Conservation (phyloP, 2,888 invertebrate species). For the Drosophila meridiana region DNA sequence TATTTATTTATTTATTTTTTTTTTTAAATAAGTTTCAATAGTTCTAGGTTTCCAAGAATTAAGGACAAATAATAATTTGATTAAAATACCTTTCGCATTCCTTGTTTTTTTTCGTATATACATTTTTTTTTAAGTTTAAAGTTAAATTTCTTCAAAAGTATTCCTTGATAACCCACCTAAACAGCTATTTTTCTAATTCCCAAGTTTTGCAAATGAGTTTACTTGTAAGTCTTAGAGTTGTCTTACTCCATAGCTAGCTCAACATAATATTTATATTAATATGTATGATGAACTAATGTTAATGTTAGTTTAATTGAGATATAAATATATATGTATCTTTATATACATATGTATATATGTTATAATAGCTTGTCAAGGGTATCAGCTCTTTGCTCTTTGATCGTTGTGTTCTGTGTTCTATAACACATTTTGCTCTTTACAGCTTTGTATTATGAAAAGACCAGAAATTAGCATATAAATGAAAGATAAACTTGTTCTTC, state of each 20-base stretch:
- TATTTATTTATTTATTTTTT: too few relatives aligned
- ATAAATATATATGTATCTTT: neutral
- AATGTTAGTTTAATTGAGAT: neutral
- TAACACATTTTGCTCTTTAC: neutral
- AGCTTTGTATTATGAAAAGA: neutral
- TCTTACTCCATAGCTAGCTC: neutral
- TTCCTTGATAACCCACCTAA: neutral
- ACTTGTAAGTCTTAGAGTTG: too few relatives aligned
- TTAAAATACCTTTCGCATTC: too few relatives aligned
- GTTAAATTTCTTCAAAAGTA: too few relatives aligned
- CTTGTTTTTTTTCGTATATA: too few relatives aligned
- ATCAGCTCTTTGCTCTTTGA: conserved; percentile 1
- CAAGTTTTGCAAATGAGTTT: neutral
- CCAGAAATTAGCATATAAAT: conserved; percentile 8
- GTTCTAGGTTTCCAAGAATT: too few relatives aligned
- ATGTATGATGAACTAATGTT: neutral
- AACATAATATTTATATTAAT: neutral
- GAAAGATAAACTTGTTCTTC: conserved; percentile 4
- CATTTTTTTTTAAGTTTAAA: too few relatives aligned
- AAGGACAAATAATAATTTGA: too few relatives aligned
- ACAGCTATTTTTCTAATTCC: neutral
- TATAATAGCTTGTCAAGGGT: neutral
- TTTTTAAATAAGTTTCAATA: too few relatives aligned
- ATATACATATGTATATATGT: neutral
- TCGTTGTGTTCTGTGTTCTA: neutral